These are phyloP conservation scores for Ligdia adustata DNA, from an alignment of 2,888 invertebrate species.

Conservation along the genomic window DNA sequence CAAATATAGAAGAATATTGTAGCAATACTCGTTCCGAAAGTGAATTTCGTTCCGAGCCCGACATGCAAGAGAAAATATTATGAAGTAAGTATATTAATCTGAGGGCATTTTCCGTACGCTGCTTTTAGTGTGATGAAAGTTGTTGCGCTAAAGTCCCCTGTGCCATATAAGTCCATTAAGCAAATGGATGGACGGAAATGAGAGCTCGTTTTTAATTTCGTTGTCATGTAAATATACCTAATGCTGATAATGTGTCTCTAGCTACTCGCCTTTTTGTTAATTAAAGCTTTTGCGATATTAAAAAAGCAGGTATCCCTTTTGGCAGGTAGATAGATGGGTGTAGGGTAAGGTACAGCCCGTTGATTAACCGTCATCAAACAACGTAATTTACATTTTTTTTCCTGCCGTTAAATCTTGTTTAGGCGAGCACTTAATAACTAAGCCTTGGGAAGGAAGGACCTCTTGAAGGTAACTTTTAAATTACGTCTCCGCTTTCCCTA, in stretches of 20 bases:
- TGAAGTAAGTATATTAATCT: constrained; percentile 77
- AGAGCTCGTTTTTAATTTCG: constrained; percentile 79
- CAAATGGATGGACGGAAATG: constrained; percentile 78
- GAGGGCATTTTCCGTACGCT: constrained; percentile 75
- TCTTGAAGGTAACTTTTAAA: constrained; percentile 75
- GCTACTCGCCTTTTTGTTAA: constrained; percentile 54
- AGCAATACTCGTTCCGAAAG: constrained; percentile 29
- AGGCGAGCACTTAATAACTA: constrained; percentile 55
- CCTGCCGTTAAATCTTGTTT: constrained; percentile 56
- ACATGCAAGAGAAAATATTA: constrained; percentile 60
- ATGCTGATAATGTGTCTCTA: constrained; percentile 67
- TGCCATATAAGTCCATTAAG: constrained; percentile 79
- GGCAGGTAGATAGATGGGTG: constrained; percentile 25
- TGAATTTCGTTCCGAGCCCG: constrained; percentile 32
- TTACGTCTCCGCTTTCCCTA: constrained; percentile 71
- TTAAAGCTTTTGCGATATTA: constrained; percentile 48
- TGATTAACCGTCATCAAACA: constrained; percentile 50
- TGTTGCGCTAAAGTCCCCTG: constrained; percentile 72
- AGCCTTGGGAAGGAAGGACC: constrained; percentile 56
- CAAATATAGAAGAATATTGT: constrained; percentile 21
- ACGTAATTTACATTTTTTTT: constrained; percentile 50
- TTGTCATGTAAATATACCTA: constrained; percentile 70
- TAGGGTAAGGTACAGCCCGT: constrained; percentile 26
- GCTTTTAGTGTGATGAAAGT: constrained; percentile 83
- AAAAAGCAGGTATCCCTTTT: constrained; percentile 31